Evolutionary conservation across 2,797 vertebrate genomes (phyloP).

Genomic region (Limosa lapponica): DNA sequence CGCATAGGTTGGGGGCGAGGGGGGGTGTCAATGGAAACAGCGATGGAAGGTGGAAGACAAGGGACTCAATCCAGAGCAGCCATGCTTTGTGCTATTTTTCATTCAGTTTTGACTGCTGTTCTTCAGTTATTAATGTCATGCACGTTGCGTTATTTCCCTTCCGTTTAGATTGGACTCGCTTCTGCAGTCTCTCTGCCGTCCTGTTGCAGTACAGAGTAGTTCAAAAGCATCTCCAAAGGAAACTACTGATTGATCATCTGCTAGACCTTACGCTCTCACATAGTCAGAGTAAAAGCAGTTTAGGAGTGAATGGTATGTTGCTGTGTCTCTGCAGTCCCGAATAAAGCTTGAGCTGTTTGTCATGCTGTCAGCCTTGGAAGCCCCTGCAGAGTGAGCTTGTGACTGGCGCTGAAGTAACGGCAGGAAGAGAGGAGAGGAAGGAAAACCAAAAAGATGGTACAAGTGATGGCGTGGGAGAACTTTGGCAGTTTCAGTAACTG

Average conservation of each 20-base stretch:
- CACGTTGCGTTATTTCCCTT: neutral
- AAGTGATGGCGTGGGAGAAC: neutral
- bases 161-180: neutral
- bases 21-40: neutral
- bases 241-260: neutral
- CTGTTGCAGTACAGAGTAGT: neutral
- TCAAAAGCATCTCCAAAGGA: neutral
- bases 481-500: neutral
- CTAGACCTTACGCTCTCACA: neutral
- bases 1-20: neutral
- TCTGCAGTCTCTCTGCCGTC: neutral
- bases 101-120: neutral
- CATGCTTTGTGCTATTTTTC: neutral
- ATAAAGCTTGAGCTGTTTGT: neutral
- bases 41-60: neutral
- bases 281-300: neutral
- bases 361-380: neutral
- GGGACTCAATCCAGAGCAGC: neutral
- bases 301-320: neutral
- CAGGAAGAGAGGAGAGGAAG: neutral
- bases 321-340: neutral
- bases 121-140: neutral
- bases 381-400: neutral
- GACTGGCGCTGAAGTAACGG: neutral
- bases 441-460: neutral